These are phyloP conservation scores for Drosophila sechellia DNA, from an alignment of 1,140 invertebrate species.

Conservation along the genomic window DNA sequence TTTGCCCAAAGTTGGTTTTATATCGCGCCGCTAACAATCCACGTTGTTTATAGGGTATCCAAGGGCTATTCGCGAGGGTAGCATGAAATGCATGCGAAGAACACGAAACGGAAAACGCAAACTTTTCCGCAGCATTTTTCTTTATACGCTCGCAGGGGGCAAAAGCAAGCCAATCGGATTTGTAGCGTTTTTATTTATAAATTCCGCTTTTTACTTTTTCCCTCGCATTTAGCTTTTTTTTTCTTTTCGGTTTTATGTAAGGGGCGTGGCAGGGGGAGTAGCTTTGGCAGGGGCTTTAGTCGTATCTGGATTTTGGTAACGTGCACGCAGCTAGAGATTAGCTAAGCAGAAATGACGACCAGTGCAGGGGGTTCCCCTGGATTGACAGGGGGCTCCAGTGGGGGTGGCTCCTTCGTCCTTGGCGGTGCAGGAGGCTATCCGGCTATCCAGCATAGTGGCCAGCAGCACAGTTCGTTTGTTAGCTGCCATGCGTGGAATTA, in stretches of 20 bases:
- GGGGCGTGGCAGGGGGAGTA: slow-evolving; percentile 3
- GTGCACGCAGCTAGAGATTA: slow-evolving; percentile 71
- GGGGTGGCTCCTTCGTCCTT: neutral
- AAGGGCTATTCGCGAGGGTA: neutral
- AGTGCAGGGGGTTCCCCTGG: slow-evolving; percentile 5
- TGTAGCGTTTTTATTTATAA: slow-evolving; percentile 58
- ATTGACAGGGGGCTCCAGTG: slow-evolving; percentile 19
- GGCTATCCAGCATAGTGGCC: neutral
- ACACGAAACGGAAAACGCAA: slow-evolving; percentile 33
- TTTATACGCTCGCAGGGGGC: slow-evolving; percentile 6
- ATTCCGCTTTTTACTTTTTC: slow-evolving; percentile 13
- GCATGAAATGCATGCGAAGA: slow-evolving; percentile 24
- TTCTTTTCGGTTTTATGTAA: slow-evolving; percentile 49
- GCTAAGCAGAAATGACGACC: slow-evolving; percentile 77
- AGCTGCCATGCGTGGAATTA: slow-evolving; percentile 59
- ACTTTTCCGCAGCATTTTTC: slow-evolving; percentile 53
- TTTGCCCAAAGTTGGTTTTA: slow-evolving; percentile 18
- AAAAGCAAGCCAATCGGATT: slow-evolving; percentile 61
- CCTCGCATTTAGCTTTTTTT: slow-evolving; percentile 20
- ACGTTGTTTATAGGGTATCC: slow-evolving; percentile 17
- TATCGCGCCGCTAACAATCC: slow-evolving; percentile 15
- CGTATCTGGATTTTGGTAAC: slow-evolving; percentile 50
- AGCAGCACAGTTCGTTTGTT: neutral
- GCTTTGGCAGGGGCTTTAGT: slow-evolving; percentile 14
- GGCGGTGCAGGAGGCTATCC: neutral